A percentile compares a stretch with the other conserved stretches of the same genome.
phyloP scores from a whole-genome alignment of 2,888 invertebrate genomes.

The Eristalis pertinax region DNA sequence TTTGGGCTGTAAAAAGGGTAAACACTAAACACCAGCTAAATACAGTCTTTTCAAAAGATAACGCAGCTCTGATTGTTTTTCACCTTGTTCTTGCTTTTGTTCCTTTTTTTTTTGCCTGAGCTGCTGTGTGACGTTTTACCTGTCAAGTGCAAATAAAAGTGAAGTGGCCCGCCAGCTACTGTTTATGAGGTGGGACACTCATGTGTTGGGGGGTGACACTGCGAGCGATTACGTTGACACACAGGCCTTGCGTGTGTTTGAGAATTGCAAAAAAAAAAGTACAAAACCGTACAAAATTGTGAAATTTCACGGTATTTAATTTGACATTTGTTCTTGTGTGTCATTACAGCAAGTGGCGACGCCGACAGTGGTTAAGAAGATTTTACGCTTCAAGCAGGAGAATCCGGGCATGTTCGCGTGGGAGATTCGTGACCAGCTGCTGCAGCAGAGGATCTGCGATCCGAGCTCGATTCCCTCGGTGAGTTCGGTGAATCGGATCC shows the following conservation, averaged over 20 bases:
- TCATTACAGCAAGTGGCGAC: slow-evolving; percentile 95
- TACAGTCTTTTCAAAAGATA: slow-evolving; percentile 67
- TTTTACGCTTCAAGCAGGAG: slow-evolving; percentile 95
- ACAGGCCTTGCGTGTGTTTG: slow-evolving; percentile 49
- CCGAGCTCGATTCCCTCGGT: slow-evolving; percentile 95
- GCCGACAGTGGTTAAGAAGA: slow-evolving; percentile 96
- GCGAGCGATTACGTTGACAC: background rate
- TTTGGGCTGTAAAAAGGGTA: slow-evolving; percentile 58
- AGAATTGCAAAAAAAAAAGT: slow-evolving; percentile 28
- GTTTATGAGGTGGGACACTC: slow-evolving; percentile 32
- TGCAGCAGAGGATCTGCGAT: slow-evolving; percentile 95
- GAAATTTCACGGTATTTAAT: slow-evolving; percentile 80
- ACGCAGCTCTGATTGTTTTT: slow-evolving; percentile 68
- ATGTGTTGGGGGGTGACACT: background rate
- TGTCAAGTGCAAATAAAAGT: slow-evolving; percentile 72
- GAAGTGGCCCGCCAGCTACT: slow-evolving; percentile 60
- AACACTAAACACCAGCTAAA: slow-evolving; percentile 72
- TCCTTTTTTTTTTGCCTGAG: slow-evolving; percentile 7
- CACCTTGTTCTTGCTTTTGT: background rate
- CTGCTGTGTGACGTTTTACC: slow-evolving; percentile 57
- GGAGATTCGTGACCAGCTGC: slow-evolving; percentile 95
- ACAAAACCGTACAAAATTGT: slow-evolving; percentile 45
- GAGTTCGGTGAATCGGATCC: slow-evolving; percentile 95
- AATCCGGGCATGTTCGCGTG: slow-evolving; percentile 98
- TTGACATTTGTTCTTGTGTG: slow-evolving; percentile 66